Evolutionary conservation across 2,797 vertebrate genomes (phyloP).

Genomic region (Premnoplex brunnescens): DNA sequence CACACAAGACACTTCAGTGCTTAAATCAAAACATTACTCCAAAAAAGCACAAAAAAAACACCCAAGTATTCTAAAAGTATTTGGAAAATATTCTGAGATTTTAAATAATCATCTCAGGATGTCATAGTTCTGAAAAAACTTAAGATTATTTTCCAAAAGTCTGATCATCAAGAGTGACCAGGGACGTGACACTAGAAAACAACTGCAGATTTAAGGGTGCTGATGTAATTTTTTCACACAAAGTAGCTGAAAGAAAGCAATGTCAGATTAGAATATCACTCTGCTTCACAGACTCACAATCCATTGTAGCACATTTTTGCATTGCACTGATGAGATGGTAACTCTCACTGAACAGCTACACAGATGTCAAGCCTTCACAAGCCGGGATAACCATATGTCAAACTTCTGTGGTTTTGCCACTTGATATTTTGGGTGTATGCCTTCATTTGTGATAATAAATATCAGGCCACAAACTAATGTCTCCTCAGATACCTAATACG

Average conservation of each 20-base stretch:
- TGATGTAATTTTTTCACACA: neutral
- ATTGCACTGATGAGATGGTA: constrained; percentile 7
- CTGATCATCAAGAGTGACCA: neutral
- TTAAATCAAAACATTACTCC: neutral
- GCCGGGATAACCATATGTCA: neutral
- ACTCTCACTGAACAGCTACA: neutral
- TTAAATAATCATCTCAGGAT: neutral
- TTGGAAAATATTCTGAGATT: neutral
- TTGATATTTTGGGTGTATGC: neutral
- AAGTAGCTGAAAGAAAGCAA: neutral
- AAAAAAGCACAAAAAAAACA: neutral
- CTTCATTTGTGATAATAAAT: constrained; percentile 59
- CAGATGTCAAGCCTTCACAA: neutral
- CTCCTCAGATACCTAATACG: constrained; percentile 27
- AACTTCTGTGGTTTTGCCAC: constrained; percentile 37
- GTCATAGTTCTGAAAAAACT: neutral
- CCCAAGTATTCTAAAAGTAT: neutral
- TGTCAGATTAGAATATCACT: neutral
- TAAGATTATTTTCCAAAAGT: neutral
- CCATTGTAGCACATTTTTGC: neutral
- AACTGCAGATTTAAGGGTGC: neutral
- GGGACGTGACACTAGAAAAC: neutral
- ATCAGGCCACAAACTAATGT: constrained; percentile 39
- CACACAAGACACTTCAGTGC: neutral
- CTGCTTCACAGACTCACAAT: neutral